Conservation (phyloP, 2,888 invertebrate genomes). For the Gandaritis pyraliata region DNA sequence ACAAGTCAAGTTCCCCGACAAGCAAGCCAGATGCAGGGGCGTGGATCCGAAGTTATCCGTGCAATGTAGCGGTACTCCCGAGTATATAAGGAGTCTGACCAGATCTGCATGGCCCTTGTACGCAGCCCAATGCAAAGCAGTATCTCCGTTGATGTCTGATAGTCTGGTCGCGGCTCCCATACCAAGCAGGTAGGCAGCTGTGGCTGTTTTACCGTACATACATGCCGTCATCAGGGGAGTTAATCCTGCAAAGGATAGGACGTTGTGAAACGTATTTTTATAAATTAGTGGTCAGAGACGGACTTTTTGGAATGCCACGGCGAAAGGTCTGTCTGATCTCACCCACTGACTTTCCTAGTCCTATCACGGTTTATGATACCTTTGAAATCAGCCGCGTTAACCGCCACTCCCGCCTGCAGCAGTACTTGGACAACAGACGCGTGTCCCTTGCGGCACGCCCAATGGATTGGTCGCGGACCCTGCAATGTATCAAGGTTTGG, state of each 20-base stretch:
- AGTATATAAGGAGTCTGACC: conserved; percentile 94
- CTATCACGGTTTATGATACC: conserved; percentile 68
- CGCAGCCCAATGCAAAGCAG: conserved; percentile 96
- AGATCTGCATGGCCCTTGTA: conserved; percentile 96
- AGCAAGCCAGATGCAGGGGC: conserved; percentile 94
- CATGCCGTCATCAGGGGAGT: conserved; percentile 96
- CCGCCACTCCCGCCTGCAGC: conserved; percentile 92
- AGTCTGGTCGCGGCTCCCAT: conserved; percentile 94
- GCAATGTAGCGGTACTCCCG: conserved; percentile 94
- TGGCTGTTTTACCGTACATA: conserved; percentile 96
- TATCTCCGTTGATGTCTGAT: conserved; percentile 96
- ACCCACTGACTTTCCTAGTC: no score
- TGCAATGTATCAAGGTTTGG: conserved; percentile 39
- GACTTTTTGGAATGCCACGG: no score
- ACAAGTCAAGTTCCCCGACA: conserved; percentile 94
- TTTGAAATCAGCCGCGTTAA: conserved; percentile 96
- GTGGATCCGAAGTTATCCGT: conserved; percentile 97
- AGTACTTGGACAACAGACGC: conserved; percentile 93
- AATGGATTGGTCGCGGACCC: conserved; percentile 96
- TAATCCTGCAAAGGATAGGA: conserved; percentile 73
- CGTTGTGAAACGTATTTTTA: no score
- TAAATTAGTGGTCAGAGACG: no score
- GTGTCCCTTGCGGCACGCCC: conserved; percentile 97
- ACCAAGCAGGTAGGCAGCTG: conserved; percentile 94
- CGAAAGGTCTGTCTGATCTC: no score